Conservation (phyloP, 2,113 vertebrate genomes). For the Bettongia penicillata region DNA sequence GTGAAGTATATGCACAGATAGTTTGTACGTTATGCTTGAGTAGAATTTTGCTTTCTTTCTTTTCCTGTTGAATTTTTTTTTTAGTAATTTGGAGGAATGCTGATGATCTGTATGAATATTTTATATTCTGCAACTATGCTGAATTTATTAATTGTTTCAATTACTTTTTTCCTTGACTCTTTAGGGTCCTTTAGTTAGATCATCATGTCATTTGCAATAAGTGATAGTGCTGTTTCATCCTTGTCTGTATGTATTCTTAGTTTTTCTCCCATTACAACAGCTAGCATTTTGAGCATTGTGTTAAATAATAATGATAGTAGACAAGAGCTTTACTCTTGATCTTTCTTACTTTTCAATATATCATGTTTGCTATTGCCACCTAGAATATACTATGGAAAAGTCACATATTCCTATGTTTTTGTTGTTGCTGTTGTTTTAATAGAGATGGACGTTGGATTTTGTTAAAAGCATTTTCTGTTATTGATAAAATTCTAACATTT, state of each 20-base stretch:
- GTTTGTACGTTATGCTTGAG: not conserved
- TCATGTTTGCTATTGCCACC: not conserved
- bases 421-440: not conserved
- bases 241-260: not conserved
- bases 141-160: not conserved
- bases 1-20: not conserved
- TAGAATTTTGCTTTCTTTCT: not conserved
- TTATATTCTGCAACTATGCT: not conserved
- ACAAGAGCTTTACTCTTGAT: not conserved
- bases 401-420: not conserved
- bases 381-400: not conserved
- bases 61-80: not conserved
- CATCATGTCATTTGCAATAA: not conserved
- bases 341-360: not conserved
- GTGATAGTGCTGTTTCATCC: not conserved
- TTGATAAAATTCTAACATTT: not conserved
- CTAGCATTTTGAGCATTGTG: not conserved
- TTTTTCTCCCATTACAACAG: not conserved
- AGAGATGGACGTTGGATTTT: not conserved
- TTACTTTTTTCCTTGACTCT: not conserved
- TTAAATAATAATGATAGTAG: not conserved
- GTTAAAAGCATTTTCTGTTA: not conserved
- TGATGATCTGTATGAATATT: not conserved
- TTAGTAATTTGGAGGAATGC: not conserved
- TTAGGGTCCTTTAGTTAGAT: not conserved